phyloP scores from a whole-genome alignment of 2,888 invertebrate genomes.

The Eupeodes luniger region DNA sequence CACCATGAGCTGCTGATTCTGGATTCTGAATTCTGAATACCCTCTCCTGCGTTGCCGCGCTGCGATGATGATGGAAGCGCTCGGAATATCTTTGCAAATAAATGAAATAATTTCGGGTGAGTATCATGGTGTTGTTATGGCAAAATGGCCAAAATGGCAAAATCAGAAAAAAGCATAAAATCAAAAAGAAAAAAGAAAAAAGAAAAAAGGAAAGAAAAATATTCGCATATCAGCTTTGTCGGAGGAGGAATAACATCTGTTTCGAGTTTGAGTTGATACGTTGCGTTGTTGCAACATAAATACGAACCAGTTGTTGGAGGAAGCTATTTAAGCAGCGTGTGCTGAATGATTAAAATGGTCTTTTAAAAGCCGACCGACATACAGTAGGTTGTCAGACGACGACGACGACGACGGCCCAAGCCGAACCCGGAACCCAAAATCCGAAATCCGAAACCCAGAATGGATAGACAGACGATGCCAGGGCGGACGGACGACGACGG shows the following conservation, averaged over 20 bases:
- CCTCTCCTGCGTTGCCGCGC: background rate
- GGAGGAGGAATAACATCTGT: constrained; percentile 67
- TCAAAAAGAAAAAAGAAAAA: background rate
- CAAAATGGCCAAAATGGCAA: background rate
- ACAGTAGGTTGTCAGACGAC: background rate
- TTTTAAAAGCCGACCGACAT: constrained; percentile 55
- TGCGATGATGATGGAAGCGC: constrained; percentile 22
- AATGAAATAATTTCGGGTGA: constrained; percentile 72
- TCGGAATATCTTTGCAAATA: constrained; percentile 70
- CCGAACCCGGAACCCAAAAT: too few species aligned
- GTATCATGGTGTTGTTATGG: constrained; percentile 37
- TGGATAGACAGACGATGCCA: too few species aligned
- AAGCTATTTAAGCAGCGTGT: constrained; percentile 69
- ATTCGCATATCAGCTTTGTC: constrained; percentile 56
- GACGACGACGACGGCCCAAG: too few species aligned
- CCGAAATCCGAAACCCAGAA: too few species aligned
- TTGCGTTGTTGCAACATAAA: constrained; percentile 18
- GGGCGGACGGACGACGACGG: too few species aligned
- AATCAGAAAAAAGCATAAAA: background rate
- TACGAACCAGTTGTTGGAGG: constrained; percentile 18
- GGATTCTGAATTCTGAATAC: constrained; percentile 22
- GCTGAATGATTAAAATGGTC: constrained; percentile 67
- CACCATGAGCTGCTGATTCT: constrained; percentile 63
- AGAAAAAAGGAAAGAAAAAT: constrained; percentile 6
- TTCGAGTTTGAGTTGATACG: constrained; percentile 53